These are phyloP conservation scores for Octodon degus DNA, from an alignment of 2,113 vertebrate species.

Conservation along the genomic window DNA sequence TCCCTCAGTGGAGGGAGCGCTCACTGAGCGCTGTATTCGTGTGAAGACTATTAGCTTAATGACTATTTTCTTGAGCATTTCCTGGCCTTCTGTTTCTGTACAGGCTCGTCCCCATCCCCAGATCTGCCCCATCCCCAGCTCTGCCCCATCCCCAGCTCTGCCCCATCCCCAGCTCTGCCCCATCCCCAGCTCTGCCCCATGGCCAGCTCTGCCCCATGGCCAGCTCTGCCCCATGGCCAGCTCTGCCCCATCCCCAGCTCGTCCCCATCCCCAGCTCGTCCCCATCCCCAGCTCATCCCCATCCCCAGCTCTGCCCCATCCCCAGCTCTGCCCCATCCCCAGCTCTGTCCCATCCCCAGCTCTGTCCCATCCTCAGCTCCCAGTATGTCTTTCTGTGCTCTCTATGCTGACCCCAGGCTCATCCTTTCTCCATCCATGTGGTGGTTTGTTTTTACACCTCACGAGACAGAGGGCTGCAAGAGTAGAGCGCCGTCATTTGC, in stretches of 20 bases:
- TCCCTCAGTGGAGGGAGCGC: background rate
- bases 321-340: too few species aligned
- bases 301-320: background rate
- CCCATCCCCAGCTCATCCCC: background rate
- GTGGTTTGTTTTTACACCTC: background rate
- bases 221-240: too few species aligned
- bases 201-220: too few species aligned
- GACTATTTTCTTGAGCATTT: background rate
- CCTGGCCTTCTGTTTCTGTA: background rate
- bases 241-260: too few species aligned
- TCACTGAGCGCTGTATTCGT: background rate
- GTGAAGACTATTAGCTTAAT: background rate
- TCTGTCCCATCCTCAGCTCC: background rate
- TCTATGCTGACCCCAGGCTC: background rate
- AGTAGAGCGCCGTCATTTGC: background rate
- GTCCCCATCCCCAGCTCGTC: too few species aligned
- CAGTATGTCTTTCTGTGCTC: background rate
- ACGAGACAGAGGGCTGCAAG: background rate
- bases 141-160: background rate
- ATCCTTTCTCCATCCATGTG: background rate
- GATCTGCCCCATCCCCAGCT: too few species aligned
- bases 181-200: too few species aligned
- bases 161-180: background rate
- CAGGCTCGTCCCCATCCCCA: too few species aligned
- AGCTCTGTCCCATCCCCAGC: background rate